phyloP scores from a whole-genome alignment of 2,888 invertebrate species.

The Trichogramma evanescens region DNA sequence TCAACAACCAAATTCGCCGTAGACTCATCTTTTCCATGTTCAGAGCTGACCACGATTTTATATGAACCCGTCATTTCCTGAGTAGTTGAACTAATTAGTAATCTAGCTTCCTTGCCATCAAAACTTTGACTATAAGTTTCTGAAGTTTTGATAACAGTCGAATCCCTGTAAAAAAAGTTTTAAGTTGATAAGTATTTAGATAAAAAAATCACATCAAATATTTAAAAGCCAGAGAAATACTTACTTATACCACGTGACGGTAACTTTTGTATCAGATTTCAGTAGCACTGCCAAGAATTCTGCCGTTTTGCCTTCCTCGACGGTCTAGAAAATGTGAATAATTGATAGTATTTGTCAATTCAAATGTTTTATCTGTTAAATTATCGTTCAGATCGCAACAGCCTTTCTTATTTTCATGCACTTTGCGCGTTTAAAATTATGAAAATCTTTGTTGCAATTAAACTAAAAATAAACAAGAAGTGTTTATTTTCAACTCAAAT shows the following conservation, averaged over 20 bases:
- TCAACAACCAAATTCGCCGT: conserved; percentile 76
- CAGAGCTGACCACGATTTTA: conserved; percentile 80
- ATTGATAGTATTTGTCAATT: neutral
- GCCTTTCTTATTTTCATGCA: no score
- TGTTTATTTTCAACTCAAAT: no score
- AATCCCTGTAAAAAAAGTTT: conserved; percentile 43
- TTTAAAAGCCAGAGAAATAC: conserved; percentile 26
- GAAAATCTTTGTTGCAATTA: no score
- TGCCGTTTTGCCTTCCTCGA: conserved; percentile 66
- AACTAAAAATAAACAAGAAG: no score
- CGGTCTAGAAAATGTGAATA: conserved; percentile 50
- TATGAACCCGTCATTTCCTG: conserved; percentile 73
- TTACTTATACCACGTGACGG: conserved; percentile 81
- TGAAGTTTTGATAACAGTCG: conserved; percentile 68
- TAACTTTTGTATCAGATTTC: conserved; percentile 69
- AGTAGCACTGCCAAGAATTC: conserved; percentile 72
- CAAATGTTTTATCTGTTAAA: no score
- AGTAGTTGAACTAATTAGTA: conserved; percentile 71
- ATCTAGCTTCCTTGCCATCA: conserved; percentile 72
- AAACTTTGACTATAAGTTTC: conserved; percentile 73
- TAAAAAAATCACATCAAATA: conserved; percentile 1
- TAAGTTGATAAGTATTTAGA: neutral
- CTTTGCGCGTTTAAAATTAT: no score
- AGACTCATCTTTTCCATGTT: conserved; percentile 83
- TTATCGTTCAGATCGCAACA: no score